Percentiles rank a stretch among this genome's conserved stretches.
These are phyloP conservation scores for Falco berigora DNA, from an alignment of 2,797 vertebrate species.

Conservation along the genomic window DNA sequence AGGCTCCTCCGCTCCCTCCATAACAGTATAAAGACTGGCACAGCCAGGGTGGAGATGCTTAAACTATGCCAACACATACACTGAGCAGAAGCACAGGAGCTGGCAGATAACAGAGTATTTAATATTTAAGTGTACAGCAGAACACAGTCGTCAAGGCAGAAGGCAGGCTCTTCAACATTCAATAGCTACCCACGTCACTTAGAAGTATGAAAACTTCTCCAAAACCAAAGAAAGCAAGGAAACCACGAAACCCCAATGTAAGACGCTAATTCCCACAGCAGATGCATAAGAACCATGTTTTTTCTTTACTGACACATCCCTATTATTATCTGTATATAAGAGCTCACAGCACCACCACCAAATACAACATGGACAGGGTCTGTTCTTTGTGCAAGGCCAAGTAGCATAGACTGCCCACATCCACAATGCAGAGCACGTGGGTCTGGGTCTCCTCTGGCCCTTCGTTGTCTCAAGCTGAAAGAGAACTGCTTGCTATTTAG, in stretches of 20 bases:
- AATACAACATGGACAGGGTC: accelerated
- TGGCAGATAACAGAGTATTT: background rate
- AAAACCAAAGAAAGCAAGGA: background rate
- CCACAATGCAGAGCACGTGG: background rate
- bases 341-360: background rate
- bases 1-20: background rate
- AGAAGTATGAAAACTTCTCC: background rate
- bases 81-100: background rate
- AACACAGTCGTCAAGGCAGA: background rate
- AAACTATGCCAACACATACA: background rate
- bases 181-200: background rate
- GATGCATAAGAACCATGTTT: background rate
- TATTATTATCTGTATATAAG: background rate
- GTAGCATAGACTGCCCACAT: background rate
- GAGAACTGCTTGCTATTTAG: background rate
- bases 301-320: background rate
- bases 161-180: background rate
- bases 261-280: background rate
- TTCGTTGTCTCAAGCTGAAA: background rate
- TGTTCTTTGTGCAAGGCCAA: background rate
- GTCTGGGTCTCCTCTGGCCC: background rate
- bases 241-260: background rate
- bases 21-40: background rate
- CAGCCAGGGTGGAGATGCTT: background rate
- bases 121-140: background rate